Evolutionary conservation across 2,888 invertebrate genomes (phyloP), one percentile per base, ranked within the genome.

Genomic region (Thysanoteuthis rhombus): DNA sequence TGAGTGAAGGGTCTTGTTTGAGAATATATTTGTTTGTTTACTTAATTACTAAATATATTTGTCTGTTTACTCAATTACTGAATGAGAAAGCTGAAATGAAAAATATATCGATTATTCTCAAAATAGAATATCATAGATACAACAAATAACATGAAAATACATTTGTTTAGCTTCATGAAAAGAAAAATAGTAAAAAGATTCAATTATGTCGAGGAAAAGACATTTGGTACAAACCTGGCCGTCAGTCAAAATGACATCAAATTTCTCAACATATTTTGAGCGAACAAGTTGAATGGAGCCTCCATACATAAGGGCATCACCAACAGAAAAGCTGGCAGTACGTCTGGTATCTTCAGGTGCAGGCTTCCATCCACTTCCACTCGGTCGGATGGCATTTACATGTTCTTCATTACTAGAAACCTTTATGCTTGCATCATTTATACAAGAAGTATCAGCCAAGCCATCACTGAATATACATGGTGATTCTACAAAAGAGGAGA

Each of bases 291-390:
- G 40, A 45, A 92, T 92, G 4, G 42, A 28, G 19, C 39, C 92
- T n/a, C 92, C 92, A 92, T 92, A 92, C 19, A 40, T 92, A 19
- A 92, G n/a, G 22, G 92, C 39, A 92, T 92, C 92, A n/a, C 92
- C 92, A 40, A 92, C 42, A 42, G 32, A 92, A 22, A 92, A 10
- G 19, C 12, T 92, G 12, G 45, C 92, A 45, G 92, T 92, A 10
- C 39, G 92, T 40, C 8, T 92, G 6, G 36, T 92, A 92, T 92
- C 92, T 45, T 12, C 42, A 4, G 40, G 19, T 45, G 40, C 42
- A 92, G 92, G 92, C 3, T 28, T 92, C 92, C 92, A 92, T 39
- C 92, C 92, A 16, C 28, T 92, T 40, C 19, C n/a, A 6, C 92
- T 45, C 19, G 92, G 92, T 0, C 92, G 39, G 22, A 92, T 92